These are phyloP conservation scores for Aplocera efformata DNA, from an alignment of 2,888 invertebrate genomes.

Conservation along the genomic window DNA sequence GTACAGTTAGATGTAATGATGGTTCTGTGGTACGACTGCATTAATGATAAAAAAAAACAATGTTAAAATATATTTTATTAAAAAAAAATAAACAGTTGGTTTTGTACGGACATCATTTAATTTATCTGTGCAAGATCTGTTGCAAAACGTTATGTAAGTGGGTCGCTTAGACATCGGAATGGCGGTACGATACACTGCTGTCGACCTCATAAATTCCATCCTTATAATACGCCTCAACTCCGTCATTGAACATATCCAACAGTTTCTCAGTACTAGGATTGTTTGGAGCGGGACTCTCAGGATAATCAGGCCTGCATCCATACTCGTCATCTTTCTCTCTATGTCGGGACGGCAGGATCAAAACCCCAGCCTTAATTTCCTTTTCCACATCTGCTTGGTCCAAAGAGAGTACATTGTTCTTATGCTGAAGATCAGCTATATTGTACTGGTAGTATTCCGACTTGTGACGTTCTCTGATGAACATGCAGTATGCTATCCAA, in stretches of 20 bases:
- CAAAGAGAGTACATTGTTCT: constrained; percentile 44
- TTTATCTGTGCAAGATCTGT: constrained; percentile 3
- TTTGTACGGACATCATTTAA: too few species aligned
- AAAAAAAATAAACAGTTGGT: too few species aligned
- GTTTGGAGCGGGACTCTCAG: constrained; percentile 53
- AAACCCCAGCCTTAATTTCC: constrained; percentile 53
- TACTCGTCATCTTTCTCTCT: constrained; percentile 54
- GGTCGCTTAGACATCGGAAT: constrained; percentile 50
- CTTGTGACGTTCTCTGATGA: constrained; percentile 62
- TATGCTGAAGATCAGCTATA: constrained; percentile 54
- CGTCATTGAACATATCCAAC: constrained; percentile 55
- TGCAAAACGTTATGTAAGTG: constrained; percentile 19
- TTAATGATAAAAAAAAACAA: too few species aligned
- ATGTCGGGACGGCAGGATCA: constrained; percentile 59
- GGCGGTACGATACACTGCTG: constrained; percentile 39
- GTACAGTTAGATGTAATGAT: too few species aligned
- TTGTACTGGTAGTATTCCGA: constrained; percentile 56
- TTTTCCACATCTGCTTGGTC: constrained; percentile 33
- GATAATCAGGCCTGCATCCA: constrained; percentile 63
- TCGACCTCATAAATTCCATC: constrained; percentile 60
- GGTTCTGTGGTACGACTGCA: too few species aligned
- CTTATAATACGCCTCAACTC: constrained; percentile 39
- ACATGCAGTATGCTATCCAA: constrained; percentile 73
- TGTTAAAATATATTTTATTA: too few species aligned
- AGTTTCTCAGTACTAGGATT: constrained; percentile 52